Evolutionary conservation across 2,797 vertebrate genomes (phyloP).

Genomic region (Ara ararauna): DNA sequence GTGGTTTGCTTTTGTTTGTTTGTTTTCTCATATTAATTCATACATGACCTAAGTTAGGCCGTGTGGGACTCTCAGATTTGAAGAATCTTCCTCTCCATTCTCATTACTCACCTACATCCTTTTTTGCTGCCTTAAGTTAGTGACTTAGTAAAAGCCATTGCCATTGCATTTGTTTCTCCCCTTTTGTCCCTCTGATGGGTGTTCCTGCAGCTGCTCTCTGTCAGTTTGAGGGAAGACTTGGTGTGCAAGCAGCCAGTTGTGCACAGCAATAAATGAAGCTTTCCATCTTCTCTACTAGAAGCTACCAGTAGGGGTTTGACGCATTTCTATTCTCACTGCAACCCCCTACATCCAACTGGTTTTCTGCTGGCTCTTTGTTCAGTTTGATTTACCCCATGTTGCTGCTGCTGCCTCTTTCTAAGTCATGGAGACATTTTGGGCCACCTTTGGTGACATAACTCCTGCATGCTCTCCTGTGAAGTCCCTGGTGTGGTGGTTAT

Average conservation of each 20-base stretch:
- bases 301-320: not conserved
- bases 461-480: not conserved
- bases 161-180: not conserved
- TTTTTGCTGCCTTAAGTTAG: not conserved
- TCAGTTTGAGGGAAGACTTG: not conserved
- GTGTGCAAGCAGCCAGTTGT: not conserved
- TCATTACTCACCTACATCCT: not conserved
- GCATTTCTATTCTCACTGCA: not conserved
- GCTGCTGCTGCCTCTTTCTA: not conserved
- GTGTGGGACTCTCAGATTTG: not conserved
- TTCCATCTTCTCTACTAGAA: not conserved
- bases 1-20: not conserved
- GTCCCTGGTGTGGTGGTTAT: not conserved
- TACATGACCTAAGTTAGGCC: not conserved
- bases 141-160: not conserved
- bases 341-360: rapidly evolving
- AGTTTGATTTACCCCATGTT: not conserved
- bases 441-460: not conserved
- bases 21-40: not conserved
- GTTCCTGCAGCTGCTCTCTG: not conserved
- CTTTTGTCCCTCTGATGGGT: not conserved
- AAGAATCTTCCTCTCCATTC: not conserved
- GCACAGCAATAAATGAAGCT: not conserved
- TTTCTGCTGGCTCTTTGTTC: not conserved
- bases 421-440: not conserved